Evolutionary conservation across 2,797 vertebrate genomes (phyloP), one percentile per base, ranked within the genome.

Genomic region (Sebastes minor): DNA sequence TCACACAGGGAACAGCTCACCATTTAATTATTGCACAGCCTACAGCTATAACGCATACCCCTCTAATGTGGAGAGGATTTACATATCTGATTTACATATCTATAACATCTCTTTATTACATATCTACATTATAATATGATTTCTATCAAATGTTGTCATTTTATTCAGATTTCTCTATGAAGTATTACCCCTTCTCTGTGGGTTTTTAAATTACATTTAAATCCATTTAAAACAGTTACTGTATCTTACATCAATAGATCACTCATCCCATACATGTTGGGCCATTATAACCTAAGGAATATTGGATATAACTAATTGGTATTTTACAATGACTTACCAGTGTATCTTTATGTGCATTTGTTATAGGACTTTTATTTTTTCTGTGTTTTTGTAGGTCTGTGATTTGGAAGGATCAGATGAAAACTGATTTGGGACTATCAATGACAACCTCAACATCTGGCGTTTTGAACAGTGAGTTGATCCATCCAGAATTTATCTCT

Each of bases 391-490:
- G 4, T n/a, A 73, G 78, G 62, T 75, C 30, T 4, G 18, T 70
- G 35, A 73, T 33, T 38, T 32, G 38, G 32, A 72, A n/a, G 8
- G n/a, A 72, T 25, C 33, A n/a, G 14, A 76, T 53, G 25, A n/a
- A 56, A 49, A 55, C 14, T 32, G 14, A 74, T 69, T 61, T 79
- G 77, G 18, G 80, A 72, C 64, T 75, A 65, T 74, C n/a, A 30
- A 23, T 32, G 13, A 68, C 64, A 55, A 32, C 33, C 3, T 11
- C 9, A 23, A 5, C 66, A 59, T 57, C 42, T 57, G 16, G 52
- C 20, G 25, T 9, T 74, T 56, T 25, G 4, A 79, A 76, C 14
- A 22, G 85, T 87, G 53, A 86, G 85, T 85, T 25, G 35, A 66
- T 62, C 18, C 5, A 53, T 68, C 6, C 28, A 22, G 9, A 52